Conservation (phyloP, 2,888 invertebrate species). For the Conchocele bisecta region DNA sequence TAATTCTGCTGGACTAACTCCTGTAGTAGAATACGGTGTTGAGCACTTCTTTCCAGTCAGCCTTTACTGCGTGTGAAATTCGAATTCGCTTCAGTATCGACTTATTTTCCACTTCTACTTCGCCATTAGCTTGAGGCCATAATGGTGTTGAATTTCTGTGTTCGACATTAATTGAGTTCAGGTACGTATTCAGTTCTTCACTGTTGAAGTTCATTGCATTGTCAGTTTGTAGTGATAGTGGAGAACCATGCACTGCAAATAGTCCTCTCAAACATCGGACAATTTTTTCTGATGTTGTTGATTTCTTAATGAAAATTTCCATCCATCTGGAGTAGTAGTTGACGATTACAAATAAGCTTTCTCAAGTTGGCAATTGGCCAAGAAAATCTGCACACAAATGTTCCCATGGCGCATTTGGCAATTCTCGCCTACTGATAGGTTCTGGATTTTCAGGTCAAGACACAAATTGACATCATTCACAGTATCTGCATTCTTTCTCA, state of each 20-base stretch:
- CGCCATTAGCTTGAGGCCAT: conserved; percentile 54
- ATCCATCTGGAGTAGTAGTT: conserved; percentile 20
- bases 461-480: conserved; percentile 53
- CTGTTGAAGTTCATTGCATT: conserved; percentile 43
- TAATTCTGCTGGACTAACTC: conserved; percentile 35
- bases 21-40: conserved; percentile 49
- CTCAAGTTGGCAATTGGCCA: conserved; percentile 20
- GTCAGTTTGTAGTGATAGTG: conserved; percentile 24
- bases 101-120: conserved; percentile 48
- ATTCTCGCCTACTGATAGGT: conserved; percentile 38
- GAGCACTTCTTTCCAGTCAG: conserved; percentile 33
- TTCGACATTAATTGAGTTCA: conserved; percentile 23
- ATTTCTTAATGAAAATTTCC: conserved; percentile 5
- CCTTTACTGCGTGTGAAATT: conserved; percentile 37
- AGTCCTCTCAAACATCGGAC: not conserved
- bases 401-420: conserved; percentile 37
- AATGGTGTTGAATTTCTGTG: conserved; percentile 37
- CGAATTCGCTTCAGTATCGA: conserved; percentile 47
- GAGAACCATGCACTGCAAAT: conserved; percentile 21
- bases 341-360: conserved; percentile 7
- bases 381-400: conserved; percentile 37
- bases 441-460: conserved; percentile 17
- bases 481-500: conserved; percentile 38
- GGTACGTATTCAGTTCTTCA: conserved; percentile 4
- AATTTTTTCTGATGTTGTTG: conserved; percentile 7